phyloP scores from a whole-genome alignment of 37 sponge, comb jelly and placozoan genomes.

The Geodia barretti region DNA sequence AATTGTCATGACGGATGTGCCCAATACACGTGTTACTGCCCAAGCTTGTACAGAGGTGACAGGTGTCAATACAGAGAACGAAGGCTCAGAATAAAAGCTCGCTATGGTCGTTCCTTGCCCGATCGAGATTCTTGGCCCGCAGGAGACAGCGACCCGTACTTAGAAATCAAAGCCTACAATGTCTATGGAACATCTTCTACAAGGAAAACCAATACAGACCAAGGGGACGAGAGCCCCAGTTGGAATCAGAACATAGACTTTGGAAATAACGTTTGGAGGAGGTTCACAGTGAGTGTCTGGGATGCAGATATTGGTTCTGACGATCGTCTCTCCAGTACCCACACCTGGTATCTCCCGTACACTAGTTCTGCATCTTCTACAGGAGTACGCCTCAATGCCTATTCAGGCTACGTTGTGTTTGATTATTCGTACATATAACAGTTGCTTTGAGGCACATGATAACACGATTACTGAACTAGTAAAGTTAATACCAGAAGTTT shows the following conservation, averaged over 20 bases:
- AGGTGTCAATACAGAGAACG: slow-evolving; percentile 2
- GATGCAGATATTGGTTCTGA: slow-evolving; percentile 11
- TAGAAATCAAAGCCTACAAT: slow-evolving; percentile 11
- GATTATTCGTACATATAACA: neutral
- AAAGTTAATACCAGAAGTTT: too few relatives aligned
- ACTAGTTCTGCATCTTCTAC: neutral
- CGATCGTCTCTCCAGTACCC: slow-evolving; percentile 6
- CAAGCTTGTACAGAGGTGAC: neutral
- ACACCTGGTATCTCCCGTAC: neutral
- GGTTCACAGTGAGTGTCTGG: slow-evolving; percentile 5
- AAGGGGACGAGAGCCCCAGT: slow-evolving; percentile 27
- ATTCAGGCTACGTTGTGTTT: neutral
- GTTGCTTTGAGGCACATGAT: too few relatives aligned
- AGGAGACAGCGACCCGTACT: slow-evolving; percentile 30
- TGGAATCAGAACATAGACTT: slow-evolving; percentile 36
- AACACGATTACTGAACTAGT: too few relatives aligned
- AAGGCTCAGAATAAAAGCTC: slow-evolving; percentile 2
- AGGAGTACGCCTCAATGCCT: neutral
- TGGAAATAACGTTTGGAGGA: slow-evolving; percentile 5
- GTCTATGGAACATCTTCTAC: neutral
- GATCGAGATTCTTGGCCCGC: slow-evolving; percentile 14
- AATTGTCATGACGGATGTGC: neutral
- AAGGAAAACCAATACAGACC: neutral
- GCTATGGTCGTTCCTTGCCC: slow-evolving; percentile 2
- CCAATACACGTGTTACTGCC: neutral